phyloP scores from a whole-genome alignment of 2,888 invertebrate species.

The Aspidapion aeneum region DNA sequence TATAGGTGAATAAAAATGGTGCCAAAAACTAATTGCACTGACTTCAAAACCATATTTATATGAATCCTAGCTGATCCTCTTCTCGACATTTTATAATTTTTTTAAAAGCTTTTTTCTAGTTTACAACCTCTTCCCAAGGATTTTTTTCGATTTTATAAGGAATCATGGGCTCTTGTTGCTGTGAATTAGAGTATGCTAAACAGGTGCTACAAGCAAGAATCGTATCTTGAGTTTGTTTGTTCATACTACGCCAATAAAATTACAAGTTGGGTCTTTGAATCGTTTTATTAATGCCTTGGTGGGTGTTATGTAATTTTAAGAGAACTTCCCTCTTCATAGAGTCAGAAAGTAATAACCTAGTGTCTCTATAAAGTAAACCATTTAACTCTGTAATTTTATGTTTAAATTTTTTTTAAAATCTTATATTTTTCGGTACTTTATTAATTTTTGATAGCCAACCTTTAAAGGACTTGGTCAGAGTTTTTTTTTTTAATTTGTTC shows the following conservation, averaged over 20 bases:
- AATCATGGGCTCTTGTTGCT: slow-evolving; percentile 19
- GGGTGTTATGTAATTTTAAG: slow-evolving; percentile 18
- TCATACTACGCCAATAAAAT: slow-evolving; percentile 21
- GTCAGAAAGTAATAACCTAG: slow-evolving; percentile 18
- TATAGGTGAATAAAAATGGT: too few relatives aligned
- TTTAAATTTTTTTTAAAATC: slow-evolving; percentile 5
- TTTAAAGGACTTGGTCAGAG: neutral
- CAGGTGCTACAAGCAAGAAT: slow-evolving; percentile 16
- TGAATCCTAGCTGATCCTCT: too few relatives aligned
- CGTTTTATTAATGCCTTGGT: slow-evolving; percentile 17
- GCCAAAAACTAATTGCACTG: too few relatives aligned
- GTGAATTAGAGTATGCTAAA: slow-evolving; percentile 12
- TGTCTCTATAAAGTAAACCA: slow-evolving; percentile 18
- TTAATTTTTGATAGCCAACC: neutral
- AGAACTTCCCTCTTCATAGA: slow-evolving; percentile 17
- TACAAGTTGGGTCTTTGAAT: slow-evolving; percentile 16
- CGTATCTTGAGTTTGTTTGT: slow-evolving; percentile 16
- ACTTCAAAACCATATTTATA: too few relatives aligned
- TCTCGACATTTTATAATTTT: too few relatives aligned
- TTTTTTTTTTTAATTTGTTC: too few relatives aligned
- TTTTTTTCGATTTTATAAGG: slow-evolving; percentile 12
- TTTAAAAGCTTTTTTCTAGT: too few relatives aligned
- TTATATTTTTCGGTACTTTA: neutral
- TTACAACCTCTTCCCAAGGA: too few relatives aligned
- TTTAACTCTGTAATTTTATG: slow-evolving; percentile 14